Base-by-base conservation (phyloP, 1,140 invertebrate species). In the Pseudomyrmex gracilis region DNA sequence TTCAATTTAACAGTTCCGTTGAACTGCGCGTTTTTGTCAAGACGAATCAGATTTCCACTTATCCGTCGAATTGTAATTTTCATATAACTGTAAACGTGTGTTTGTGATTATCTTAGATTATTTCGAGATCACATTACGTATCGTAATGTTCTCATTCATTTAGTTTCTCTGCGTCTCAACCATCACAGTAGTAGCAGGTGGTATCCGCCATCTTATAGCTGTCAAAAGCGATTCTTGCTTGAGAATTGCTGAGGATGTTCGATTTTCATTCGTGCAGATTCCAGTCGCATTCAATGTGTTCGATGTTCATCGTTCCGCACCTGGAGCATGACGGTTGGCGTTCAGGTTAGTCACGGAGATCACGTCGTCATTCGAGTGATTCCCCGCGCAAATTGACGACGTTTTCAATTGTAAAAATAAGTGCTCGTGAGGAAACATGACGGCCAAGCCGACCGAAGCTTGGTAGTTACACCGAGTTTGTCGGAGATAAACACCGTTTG, bases 121-220 rank as follows among this genome's bases (percentile, higher is more conserved):
- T 57, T 15, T 15, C 9, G 7, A 0, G 20, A 10, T 0, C 0
- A 10, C 5, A 0, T 45, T 4, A 17, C 8, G 17, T 64, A 12
- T 17, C 8, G 5, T 2, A 0, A 55, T 12, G 73, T 61, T 55
- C 34, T 1, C 49, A 10, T n/a, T n/a, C 13, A 3, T 4, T 34
- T 24, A 9, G 1, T 57, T 60, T 53, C 60, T 70, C 17, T 9
- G 22, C 22, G 53, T 47, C 24, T 55, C 4, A 58, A 64, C 47
- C 55, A 84, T 24, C 57, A 8, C 7, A n/a, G 73, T 57, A 51
- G 71, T 66, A 53, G 53, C 85, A 63, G 90, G 73, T 57, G 55
- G 71, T 66, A 53, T 47, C 85, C 64, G 90, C 91, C 91, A 92
- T 92, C 84, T 92, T 92, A 84, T 70, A 92, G 85, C 89, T 90